These are phyloP conservation scores for Petrocephalus microphthalmus DNA, from an alignment of 2,113 vertebrate genomes.

Conservation along the genomic window DNA sequence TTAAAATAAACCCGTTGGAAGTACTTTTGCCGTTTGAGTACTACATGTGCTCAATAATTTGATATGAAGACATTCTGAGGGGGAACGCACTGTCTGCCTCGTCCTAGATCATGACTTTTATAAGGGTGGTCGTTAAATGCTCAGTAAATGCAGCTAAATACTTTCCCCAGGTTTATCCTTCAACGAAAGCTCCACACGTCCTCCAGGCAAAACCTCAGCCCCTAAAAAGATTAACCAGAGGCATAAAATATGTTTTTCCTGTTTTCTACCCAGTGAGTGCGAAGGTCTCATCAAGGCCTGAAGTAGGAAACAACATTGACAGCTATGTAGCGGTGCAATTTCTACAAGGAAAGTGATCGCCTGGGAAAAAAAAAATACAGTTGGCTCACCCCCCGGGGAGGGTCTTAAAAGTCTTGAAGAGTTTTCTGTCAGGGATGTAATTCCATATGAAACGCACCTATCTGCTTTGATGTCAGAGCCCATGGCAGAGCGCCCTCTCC, in stretches of 20 bases:
- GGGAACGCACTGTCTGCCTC: background rate
- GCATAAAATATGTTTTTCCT: background rate
- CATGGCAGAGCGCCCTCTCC: background rate
- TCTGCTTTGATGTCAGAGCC: background rate
- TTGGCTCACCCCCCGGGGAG: background rate
- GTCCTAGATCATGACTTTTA: background rate
- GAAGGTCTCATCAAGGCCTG: background rate
- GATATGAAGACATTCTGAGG: background rate
- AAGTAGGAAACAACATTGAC: constrained; percentile 1
- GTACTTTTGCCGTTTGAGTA: background rate
- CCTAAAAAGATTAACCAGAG: constrained; percentile 4
- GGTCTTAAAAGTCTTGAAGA: background rate
- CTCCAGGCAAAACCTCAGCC: background rate
- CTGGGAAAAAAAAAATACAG: background rate
- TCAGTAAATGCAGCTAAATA: background rate
- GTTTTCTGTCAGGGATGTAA: background rate
- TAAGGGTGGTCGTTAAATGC: background rate
- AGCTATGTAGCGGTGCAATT: background rate
- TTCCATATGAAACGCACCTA: background rate
- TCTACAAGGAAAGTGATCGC: background rate
- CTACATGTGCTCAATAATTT: background rate
- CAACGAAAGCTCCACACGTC: background rate
- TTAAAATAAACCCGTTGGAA: background rate
- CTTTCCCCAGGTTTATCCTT: background rate
- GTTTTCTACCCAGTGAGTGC: background rate